These are phyloP conservation scores for Gambusia holbrooki DNA, from an alignment of 2,113 vertebrate species.

Conservation along the genomic window DNA sequence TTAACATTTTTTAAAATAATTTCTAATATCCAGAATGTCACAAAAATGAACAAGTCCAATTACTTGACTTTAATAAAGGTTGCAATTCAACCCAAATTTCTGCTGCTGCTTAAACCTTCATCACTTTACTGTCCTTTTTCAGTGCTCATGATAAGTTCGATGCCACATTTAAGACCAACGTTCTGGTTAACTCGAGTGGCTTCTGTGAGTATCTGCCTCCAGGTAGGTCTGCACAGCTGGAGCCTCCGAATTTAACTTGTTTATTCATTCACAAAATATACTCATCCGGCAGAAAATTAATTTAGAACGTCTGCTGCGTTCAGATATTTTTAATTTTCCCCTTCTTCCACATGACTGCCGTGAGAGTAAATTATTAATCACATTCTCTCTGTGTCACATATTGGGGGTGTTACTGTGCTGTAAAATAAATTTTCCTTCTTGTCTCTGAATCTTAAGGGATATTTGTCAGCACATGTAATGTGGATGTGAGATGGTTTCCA, in stretches of 20 bases:
- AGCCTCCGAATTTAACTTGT: not conserved
- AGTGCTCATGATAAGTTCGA: conserved; percentile 86
- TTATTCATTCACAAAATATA: conserved; percentile 1
- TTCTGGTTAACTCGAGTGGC: conserved; percentile 85
- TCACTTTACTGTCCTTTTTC: not conserved
- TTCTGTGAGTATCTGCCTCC: conserved; percentile 85
- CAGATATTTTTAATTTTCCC: conserved; percentile 3
- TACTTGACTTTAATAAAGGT: no score
- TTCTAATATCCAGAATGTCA: no score
- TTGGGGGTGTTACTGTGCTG: not conserved
- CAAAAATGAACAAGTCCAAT: no score
- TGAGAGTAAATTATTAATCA: conserved; percentile 2
- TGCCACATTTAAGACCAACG: conserved; percentile 82
- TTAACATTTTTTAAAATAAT: no score
- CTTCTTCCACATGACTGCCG: conserved; percentile 18
- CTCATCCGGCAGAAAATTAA: conserved; percentile 17
- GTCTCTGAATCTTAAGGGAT: conserved; percentile 72
- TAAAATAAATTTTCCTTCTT: not conserved
- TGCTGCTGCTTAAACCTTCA: conserved; percentile 11
- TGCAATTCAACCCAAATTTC: not conserved
- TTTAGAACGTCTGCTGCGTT: not conserved
- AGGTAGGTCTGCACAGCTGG: conserved; percentile 69
- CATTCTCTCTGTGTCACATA: not conserved
- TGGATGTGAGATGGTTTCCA: conserved; percentile 85
- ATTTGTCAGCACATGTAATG: conserved; percentile 82